A percentile compares a stretch with the other conserved stretches of the same genome.
Evolutionary conservation across 1,140 invertebrate genomes (phyloP).

Genomic region (Globodera rostochiensis): DNA sequence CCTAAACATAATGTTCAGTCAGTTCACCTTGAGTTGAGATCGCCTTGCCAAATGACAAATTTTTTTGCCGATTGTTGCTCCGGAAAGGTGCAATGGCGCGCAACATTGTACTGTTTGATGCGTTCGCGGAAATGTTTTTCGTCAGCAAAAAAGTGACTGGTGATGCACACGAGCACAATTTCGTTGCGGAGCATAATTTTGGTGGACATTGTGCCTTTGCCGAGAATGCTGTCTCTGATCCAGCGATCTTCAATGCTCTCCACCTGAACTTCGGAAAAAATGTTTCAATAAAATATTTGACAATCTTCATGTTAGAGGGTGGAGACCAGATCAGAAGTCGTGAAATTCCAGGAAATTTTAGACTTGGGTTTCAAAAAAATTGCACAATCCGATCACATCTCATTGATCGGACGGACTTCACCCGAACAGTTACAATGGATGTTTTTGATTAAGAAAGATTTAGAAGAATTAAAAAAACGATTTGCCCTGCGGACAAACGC

Average conservation of each 20-base stretch:
- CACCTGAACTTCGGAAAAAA: constrained; percentile 2
- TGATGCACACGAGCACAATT: constrained; percentile 36
- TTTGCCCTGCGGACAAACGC: no score
- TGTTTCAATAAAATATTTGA: background rate
- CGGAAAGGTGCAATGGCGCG: constrained; percentile 32
- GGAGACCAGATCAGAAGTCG: no score
- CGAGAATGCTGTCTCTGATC: constrained; percentile 25
- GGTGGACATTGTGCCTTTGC: constrained; percentile 40
- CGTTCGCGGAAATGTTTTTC: constrained; percentile 29
- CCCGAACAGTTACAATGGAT: no score
- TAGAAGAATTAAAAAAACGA: no score
- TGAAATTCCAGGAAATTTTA: no score
- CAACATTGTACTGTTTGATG: constrained; percentile 37
- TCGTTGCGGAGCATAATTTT: constrained; percentile 27
- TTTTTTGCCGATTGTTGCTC: constrained; percentile 31
- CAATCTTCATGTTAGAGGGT: background rate
- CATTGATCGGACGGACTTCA: no score
- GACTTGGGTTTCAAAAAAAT: background rate
- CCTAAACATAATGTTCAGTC: no score
- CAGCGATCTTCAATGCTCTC: constrained; percentile 33
- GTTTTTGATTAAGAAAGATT: no score
- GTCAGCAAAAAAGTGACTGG: constrained; percentile 42
- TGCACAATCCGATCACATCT: background rate
- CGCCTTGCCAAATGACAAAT: constrained; percentile 43
- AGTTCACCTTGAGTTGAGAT: constrained; percentile 33